Conservation (phyloP, 2,797 vertebrate genomes). For the Esox masquinongy region DNA sequence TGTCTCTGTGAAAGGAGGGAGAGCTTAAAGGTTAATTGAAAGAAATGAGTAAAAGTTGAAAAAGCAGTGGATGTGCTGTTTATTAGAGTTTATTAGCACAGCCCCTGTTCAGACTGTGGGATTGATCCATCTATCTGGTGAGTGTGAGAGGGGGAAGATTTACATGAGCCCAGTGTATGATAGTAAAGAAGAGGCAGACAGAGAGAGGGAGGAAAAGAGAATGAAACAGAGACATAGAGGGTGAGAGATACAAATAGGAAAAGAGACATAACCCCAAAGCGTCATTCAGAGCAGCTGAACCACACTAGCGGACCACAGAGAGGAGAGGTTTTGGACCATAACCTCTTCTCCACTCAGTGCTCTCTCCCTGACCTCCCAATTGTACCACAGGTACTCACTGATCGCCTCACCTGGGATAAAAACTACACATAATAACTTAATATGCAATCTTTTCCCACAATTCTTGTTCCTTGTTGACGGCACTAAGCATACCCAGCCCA, state of each 20-base stretch:
- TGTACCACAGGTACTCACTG: neutral
- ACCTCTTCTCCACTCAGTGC: neutral
- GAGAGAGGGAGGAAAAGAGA: neutral
- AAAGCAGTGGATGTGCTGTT: slow-evolving; percentile 34
- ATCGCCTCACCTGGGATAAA: neutral
- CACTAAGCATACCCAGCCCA: neutral
- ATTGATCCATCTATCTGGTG: slow-evolving; percentile 19
- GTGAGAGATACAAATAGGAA: neutral
- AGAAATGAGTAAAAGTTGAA: slow-evolving; percentile 46
- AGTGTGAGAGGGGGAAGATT: neutral
- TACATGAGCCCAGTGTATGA: neutral
- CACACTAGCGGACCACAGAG: too few species aligned
- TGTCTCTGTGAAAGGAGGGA: slow-evolving; percentile 33
- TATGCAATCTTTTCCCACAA: neutral
- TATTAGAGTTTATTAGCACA: slow-evolving; percentile 44
- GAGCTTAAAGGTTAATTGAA: slow-evolving; percentile 64
- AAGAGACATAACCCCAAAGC: slow-evolving; percentile 6
- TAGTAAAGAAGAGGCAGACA: neutral
- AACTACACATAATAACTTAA: neutral
- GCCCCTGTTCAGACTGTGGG: neutral
- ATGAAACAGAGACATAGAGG: neutral
- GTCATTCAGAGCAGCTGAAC: neutral
- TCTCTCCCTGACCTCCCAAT: neutral
- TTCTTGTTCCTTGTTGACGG: neutral
- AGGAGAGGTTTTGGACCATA: neutral